Evolutionary conservation across 2,797 vertebrate species (phyloP).

Genomic region (Pangasius macronema): DNA sequence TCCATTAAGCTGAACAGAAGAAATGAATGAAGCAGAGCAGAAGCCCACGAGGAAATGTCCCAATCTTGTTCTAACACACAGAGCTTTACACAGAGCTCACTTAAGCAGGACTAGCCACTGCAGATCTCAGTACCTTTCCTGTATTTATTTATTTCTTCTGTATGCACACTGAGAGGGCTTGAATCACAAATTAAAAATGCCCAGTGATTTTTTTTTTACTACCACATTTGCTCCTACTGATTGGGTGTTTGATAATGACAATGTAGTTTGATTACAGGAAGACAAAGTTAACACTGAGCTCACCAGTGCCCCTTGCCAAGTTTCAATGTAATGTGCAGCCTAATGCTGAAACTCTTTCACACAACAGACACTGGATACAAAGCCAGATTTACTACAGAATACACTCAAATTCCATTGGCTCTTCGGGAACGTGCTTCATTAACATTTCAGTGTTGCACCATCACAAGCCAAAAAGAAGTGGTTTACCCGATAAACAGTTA

Average conservation of each 20-base stretch:
- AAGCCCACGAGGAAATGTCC: conserved; percentile 27
- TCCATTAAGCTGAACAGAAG: conserved; percentile 36
- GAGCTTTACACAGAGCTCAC: background rate
- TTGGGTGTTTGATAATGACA: background rate
- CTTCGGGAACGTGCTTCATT: background rate
- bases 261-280: no score
- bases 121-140: background rate
- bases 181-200: conserved; percentile 11
- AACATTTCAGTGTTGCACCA: background rate
- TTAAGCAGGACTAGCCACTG: background rate
- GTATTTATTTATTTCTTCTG: background rate
- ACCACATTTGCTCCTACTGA: background rate
- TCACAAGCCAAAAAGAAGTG: background rate
- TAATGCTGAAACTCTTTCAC: conserved; percentile 39
- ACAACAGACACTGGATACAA: background rate
- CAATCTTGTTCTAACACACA: background rate
- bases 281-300: conserved; percentile 44
- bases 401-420: conserved; percentile 9
- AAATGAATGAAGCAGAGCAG: conserved; percentile 28
- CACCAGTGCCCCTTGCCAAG: conserved; percentile 47
- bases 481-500: background rate
- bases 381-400: conserved; percentile 22
- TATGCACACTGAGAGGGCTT: background rate
- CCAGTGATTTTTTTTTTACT: background rate
- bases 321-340: conserved; percentile 44